Evolutionary conservation across 2,797 vertebrate species (phyloP), one percentile per base, ranked within the genome.

Genomic region (Lemur catta): DNA sequence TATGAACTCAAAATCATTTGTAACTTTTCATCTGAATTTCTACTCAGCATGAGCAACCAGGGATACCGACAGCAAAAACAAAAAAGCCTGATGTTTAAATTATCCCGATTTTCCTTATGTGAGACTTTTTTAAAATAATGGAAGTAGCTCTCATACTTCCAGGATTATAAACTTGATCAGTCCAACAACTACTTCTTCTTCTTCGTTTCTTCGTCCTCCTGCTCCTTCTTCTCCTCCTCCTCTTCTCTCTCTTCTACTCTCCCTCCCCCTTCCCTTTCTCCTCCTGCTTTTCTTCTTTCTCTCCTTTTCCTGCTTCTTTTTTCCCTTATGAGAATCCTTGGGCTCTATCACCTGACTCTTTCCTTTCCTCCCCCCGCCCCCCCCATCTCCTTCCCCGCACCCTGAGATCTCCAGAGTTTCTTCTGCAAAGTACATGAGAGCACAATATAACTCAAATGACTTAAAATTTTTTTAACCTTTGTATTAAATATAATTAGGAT

Each of bases 1-100:
- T 65, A 84, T 88, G 92, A 91, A 78, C 33, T 24, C 76, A 81
- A 72, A 72, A 94, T 91, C 71, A 85, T 81, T 85, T 96, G 22
- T 75, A 88, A 89, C n/a, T 84, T 94, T 67, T 93, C 67, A 57
- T 94, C 78, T 93, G 38, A 71, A 94, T 92, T 74, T 85, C 87
- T 93, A 59, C 38, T 80, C 57, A 79, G 26, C 89, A 65, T 38
- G 63, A 94, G 52, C 41, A 84, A 72, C 24, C 46, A 84, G 41
- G 69, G 48, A 87, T 61, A 30, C 33, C 28, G 46, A 41, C 7
- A 87, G 35, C 26, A 79, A 26, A 86, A 92, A 81, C 35, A 87
- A 89, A 81, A 76, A 88, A 90, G 67, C 1, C 35, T 63, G 61
- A 30, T 94, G 57, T 72, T 84, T 87, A 43, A 91, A 72, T 59